phyloP scores from a whole-genome alignment of 2,797 vertebrate species.

The Bovichtus diacanthus region DNA sequence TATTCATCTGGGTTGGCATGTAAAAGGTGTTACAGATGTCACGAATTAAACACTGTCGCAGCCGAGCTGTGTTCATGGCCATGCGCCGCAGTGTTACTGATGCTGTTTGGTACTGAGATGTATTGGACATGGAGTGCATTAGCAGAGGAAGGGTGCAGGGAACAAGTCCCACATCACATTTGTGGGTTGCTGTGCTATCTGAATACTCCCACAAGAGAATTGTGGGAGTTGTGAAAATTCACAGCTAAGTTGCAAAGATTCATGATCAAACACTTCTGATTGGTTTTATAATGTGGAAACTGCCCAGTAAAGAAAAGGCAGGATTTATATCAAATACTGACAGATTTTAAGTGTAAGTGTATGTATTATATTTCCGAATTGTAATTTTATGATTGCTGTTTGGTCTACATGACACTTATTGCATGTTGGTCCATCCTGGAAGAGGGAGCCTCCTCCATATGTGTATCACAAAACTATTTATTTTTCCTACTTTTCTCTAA shows the following conservation, averaged over 20 bases:
- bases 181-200: conserved; percentile 39
- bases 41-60: neutral
- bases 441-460: neutral
- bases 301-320: conserved; percentile 2
- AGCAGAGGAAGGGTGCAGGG: conserved; percentile 14
- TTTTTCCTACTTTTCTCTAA: neutral
- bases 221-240: conserved; percentile 74
- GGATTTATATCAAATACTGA: neutral
- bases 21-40: conserved; percentile 36
- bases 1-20: conserved; percentile 18
- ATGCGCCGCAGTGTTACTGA: conserved; percentile 14
- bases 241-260: conserved; percentile 64
- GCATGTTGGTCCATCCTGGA: neutral
- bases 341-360: neutral
- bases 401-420: neutral
- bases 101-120: conserved; percentile 24
- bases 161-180: conserved; percentile 46
- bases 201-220: conserved; percentile 32
- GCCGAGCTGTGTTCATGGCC: conserved; percentile 11
- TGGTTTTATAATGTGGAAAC: conserved; percentile 25
- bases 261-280: conserved; percentile 25
- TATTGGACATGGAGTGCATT: conserved; percentile 19
- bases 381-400: neutral
- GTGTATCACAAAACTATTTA: too few species aligned
- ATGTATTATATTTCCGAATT: neutral